Evolutionary conservation across 2,113 vertebrate species (phyloP).

Genomic region (Cercocebus atys): DNA sequence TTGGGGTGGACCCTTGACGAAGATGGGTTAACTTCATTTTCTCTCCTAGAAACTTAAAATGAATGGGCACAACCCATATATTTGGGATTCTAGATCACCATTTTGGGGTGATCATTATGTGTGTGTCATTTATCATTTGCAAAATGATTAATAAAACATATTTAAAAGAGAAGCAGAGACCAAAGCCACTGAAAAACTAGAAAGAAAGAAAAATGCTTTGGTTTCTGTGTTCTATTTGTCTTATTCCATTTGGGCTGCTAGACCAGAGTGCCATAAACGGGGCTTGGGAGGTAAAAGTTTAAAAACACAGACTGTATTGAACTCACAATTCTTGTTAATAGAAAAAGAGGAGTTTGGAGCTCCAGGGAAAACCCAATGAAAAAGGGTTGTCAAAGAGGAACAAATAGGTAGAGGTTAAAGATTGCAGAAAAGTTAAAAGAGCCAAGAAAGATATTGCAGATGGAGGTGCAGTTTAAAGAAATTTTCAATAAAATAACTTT

Average conservation of each 20-base stretch:
- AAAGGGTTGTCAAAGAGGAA: not conserved
- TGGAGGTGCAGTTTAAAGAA: not conserved
- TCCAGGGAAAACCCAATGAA: not conserved
- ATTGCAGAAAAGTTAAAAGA: not conserved
- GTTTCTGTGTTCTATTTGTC: not conserved
- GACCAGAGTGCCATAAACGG: not conserved
- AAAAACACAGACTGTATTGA: not conserved
- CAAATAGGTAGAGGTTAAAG: not conserved
- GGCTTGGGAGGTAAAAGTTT: not conserved
- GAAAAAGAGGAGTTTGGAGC: not conserved
- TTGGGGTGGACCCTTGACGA: not conserved
- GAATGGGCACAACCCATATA: not conserved
- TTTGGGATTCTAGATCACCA: not conserved
- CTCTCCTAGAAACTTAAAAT: not conserved
- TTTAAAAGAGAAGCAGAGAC: not conserved
- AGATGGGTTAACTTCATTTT: not conserved
- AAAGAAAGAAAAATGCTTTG: not conserved
- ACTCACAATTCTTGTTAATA: not conserved
- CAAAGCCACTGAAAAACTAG: not conserved
- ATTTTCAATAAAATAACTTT: not conserved
- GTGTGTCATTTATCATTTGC: not conserved
- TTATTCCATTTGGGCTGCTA: not conserved
- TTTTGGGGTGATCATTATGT: not conserved
- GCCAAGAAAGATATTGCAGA: not conserved
- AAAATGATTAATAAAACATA: not conserved